These are phyloP conservation scores for Cirrhinus mrigala DNA, from an alignment of 2,797 vertebrate genomes.

Conservation along the genomic window DNA sequence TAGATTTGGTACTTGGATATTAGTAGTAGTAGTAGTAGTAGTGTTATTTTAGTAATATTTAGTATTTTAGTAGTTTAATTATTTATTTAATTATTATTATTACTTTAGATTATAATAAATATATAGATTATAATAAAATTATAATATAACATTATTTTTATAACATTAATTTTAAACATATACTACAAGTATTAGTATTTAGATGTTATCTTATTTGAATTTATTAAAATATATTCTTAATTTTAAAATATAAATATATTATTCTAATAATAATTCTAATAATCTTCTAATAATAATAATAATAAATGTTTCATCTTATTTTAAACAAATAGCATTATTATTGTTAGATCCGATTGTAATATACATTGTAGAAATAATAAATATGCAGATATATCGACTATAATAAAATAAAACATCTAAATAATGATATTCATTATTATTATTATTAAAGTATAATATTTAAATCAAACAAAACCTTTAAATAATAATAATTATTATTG, in stretches of 20 bases:
- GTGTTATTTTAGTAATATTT: too few relatives aligned
- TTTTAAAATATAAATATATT: too few relatives aligned
- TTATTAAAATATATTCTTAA: too few relatives aligned
- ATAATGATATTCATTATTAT: not conserved
- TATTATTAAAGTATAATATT: not conserved
- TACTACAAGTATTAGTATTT: too few relatives aligned
- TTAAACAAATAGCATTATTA: not conserved
- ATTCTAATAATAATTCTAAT: too few relatives aligned
- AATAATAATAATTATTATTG: not conserved
- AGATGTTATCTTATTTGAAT: too few relatives aligned
- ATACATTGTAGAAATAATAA: not conserved
- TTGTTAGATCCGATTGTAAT: not conserved
- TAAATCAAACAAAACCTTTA: not conserved
- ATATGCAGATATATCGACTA: not conserved
- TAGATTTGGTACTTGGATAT: not conserved
- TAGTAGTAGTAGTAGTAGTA: not conserved
- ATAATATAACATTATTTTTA: not conserved
- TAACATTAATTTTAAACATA: not conserved
- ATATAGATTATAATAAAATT: not conserved
- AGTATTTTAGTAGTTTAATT: too few relatives aligned
- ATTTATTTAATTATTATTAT: not conserved
- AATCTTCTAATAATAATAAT: not conserved
- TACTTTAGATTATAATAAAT: not conserved
- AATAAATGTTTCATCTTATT: not conserved
- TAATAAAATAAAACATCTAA: not conserved